Evolutionary conservation across 2,888 invertebrate genomes (phyloP), one percentile per base, ranked within the genome.

Genomic region (Cryptocephalus moraei): DNA sequence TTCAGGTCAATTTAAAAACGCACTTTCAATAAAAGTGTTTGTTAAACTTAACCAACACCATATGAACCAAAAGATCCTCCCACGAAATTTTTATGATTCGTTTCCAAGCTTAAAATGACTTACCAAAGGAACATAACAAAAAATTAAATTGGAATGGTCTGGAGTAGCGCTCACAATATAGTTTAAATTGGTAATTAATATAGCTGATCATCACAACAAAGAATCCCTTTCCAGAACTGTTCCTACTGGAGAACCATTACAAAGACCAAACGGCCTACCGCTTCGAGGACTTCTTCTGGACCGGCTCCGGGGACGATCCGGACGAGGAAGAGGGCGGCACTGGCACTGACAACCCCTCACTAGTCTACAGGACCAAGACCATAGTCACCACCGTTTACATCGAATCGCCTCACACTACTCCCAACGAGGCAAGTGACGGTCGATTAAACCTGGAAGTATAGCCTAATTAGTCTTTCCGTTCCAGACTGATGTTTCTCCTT

Each of bases 211-310:
- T n/a, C n/a, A n/a, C n/a, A n/a, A n/a, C n/a, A n/a, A n/a, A n/a
- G n/a, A 22, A 22, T 6, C 22, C 22, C 22, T 22, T 55, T 62
- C 10, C 52, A 67, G 67, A 66, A 44, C 48, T 68, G 11, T 52
- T 66, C 8, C 53, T 66, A 31, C 49, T 66, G 44, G 64, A 66
- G 46, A 62, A 58, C 44, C 53, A 53, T 9, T 61, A 63, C 46
- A 54, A 56, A 33, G 59, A 62, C 13, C 58, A 61, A 45, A 63
- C 67, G 10, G 45, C 48, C 9, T 75, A 75, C 56, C 79, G 80
- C 39, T 71, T 91, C 47, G 89, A 90, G 61, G 90, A 91, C 67
- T 91, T 91, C 70, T 86, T 91, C 68, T 91, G 91, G 91, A 88
- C 88, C 0, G 90, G 90, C 0, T 86, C 86, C 0, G 90, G 90